Conservation (phyloP, 2,888 invertebrate species). For the Pteria penguin region DNA sequence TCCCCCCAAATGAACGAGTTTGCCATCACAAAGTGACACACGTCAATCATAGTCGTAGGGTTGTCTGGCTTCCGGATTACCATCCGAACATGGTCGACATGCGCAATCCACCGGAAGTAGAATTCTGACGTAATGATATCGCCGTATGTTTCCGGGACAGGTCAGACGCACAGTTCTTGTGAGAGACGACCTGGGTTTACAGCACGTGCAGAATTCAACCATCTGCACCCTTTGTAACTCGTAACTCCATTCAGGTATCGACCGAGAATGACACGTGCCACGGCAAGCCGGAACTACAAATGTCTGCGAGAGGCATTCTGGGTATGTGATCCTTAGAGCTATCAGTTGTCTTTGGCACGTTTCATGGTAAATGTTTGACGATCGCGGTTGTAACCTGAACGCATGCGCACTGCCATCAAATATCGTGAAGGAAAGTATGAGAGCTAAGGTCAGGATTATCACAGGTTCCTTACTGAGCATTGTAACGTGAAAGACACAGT, state of each 20-base stretch:
- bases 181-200: constrained; percentile 10
- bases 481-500: no score
- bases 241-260: constrained; percentile 30
- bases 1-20: no score
- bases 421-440: no score
- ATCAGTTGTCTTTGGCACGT: neutral
- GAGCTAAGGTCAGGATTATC: no score
- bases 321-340: neutral
- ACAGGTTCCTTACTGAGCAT: no score
- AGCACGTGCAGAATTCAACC: constrained; percentile 26
- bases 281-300: constrained; percentile 15
- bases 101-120: constrained; percentile 11
- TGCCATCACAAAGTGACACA: no score
- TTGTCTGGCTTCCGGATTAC: constrained; percentile 3
- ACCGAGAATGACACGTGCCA: constrained; percentile 33
- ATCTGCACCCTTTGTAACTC: constrained; percentile 12
- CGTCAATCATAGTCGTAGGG: constrained; percentile 23
- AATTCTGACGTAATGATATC: neutral
- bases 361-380: no score
- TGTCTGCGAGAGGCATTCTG: constrained; percentile 8
- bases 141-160: constrained; percentile 6
- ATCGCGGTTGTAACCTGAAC: no score
- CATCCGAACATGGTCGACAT: constrained; percentile 25
- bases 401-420: no score
- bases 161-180: neutral